These are phyloP conservation scores for Bhutanitis thaidina DNA, from an alignment of 2,888 invertebrate genomes.

Conservation along the genomic window DNA sequence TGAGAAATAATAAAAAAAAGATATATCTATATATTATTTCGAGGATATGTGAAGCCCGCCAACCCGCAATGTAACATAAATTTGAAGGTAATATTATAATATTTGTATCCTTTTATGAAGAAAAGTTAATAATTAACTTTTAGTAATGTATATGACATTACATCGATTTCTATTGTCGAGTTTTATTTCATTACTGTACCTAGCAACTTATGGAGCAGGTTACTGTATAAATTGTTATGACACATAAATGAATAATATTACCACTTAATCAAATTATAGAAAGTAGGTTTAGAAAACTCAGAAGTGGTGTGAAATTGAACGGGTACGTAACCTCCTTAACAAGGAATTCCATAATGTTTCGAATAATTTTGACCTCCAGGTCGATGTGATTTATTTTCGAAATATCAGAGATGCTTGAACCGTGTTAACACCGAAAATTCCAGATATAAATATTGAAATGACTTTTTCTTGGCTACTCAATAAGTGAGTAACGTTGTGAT, in stretches of 20 bases:
- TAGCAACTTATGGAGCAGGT: no score
- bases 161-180: no score
- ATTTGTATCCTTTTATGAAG: no score
- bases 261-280: constrained; percentile 9
- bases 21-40: no score
- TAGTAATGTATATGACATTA: no score
- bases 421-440: constrained; percentile 10
- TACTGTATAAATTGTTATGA: background rate
- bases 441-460: constrained; percentile 13
- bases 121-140: no score
- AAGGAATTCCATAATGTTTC: constrained; percentile 38
- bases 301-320: background rate
- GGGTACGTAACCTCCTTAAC: constrained; percentile 27
- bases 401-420: constrained; percentile 21
- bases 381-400: constrained; percentile 48
- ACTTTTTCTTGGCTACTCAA: constrained; percentile 15
- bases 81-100: no score
- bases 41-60: no score
- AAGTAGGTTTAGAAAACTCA: background rate
- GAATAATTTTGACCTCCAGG: constrained; percentile 47
- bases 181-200: no score
- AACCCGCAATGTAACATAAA: no score
- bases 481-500: constrained; percentile 11
- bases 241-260: background rate
- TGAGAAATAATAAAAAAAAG: no score